Base-by-base conservation (phyloP, 2,888 invertebrate genomes). In the Sacculina carcini region DNA sequence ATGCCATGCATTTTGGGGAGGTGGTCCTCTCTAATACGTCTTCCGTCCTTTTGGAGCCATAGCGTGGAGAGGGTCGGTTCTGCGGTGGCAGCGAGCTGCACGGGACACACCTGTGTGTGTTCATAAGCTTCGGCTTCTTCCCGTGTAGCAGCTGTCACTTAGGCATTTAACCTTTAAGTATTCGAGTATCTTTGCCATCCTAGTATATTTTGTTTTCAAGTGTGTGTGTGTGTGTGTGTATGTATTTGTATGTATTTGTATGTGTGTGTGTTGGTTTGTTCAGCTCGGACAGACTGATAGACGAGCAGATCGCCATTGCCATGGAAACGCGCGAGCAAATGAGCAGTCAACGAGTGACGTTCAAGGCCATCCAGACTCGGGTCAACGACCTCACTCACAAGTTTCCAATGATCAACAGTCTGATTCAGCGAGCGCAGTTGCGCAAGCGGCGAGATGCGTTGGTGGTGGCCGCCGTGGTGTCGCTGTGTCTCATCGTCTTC, bases 261-360 rank as follows among this genome's bases (percentile, higher is more conserved):
- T n/a, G n/a, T n/a, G n/a, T n/a, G n/a, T n/a, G n/a, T n/a, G n/a
- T n/a, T n/a, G 51, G 47, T 55, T 55, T 60, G 70, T 72, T 29
- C 68, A 92, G 90, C 66, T 90, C 94, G 1, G 87, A 87, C 63
- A 76, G 83, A 57, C 67, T 96, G 63, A 75, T 96, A 16, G 92
- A 92, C 63, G 94, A 96, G 62, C 96, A 98, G 69, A 92, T 96
- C 58, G 81, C 82, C 62, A 89, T 98, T 65, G 96, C 96, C 51
- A 82, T 96, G 71, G 87, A 92, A 63, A 90, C 96, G 4, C 79
- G 89, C 60, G 96, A 98, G 58, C 86, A 90, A 65, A 71, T 98
- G 58, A 73, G 80, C 38, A 76, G 77, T 14, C 96, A 98, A 65
- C 73, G 89, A 50, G 80, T 82, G 56, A 76, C 83, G 12, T 81